A percentile compares a stretch with the other conserved stretches of the same genome.
These are phyloP conservation scores for Vulpes ferrilata DNA, from an alignment of 2,113 vertebrate genomes.

Conservation along the genomic window DNA sequence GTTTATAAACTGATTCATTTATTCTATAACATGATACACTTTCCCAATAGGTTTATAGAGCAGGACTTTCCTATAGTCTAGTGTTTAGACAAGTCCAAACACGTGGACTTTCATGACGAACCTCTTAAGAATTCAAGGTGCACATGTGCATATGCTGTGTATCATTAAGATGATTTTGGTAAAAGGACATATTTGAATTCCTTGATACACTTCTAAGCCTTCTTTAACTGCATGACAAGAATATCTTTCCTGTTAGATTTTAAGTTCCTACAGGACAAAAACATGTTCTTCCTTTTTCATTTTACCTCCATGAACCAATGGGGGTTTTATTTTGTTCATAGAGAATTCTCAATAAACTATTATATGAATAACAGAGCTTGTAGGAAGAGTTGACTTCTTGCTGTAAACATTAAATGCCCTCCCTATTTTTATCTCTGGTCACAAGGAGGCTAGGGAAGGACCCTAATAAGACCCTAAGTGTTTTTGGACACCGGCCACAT, in stretches of 20 bases:
- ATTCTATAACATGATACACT: neutral
- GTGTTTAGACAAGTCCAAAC: slow-evolving; percentile 44
- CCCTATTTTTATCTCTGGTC: neutral
- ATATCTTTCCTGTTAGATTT: neutral
- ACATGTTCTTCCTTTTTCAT: slow-evolving; percentile 1
- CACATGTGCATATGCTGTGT: neutral
- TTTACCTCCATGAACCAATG: neutral
- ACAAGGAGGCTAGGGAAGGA: neutral
- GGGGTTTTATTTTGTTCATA: neutral
- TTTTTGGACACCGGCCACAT: neutral
- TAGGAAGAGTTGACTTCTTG: neutral
- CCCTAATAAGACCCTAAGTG: neutral
- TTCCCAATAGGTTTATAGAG: neutral
- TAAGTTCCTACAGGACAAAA: neutral
- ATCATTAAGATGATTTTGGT: slow-evolving; percentile 5
- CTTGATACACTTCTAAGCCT: neutral
- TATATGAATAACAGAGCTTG: neutral
- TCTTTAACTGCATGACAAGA: neutral
- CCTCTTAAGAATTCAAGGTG: slow-evolving; percentile 4
- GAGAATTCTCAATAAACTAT: neutral
- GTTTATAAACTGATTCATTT: slow-evolving; percentile 43
- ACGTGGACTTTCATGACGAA: neutral
- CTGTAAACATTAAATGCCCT: neutral
- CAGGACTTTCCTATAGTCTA: neutral
- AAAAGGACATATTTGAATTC: neutral